phyloP scores from a whole-genome alignment of 1,140 invertebrate species.

The Battus philenor region DNA sequence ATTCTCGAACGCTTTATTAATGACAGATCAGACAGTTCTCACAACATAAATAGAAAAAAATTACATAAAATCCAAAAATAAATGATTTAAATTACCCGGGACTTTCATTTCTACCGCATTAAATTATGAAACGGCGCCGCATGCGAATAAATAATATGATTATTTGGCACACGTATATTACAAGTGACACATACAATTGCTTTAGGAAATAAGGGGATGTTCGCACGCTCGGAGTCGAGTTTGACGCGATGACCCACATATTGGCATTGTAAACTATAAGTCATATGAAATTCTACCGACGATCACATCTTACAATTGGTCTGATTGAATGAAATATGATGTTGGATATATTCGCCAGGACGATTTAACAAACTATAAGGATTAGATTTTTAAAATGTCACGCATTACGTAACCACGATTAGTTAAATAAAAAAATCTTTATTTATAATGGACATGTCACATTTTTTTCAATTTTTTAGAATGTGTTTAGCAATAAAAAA shows the following conservation, averaged over 20 bases:
- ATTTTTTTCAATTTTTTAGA: no score
- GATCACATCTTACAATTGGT: slow-evolving; percentile 4
- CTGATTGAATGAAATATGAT: slow-evolving; percentile 3
- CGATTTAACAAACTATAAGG: no score
- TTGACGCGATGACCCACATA: slow-evolving; percentile 3
- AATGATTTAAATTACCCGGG: neutral
- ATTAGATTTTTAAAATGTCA: no score
- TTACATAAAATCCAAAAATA: neutral
- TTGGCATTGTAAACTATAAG: slow-evolving; percentile 7
- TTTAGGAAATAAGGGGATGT: slow-evolving; percentile 10
- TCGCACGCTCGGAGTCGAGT: slow-evolving; percentile 5
- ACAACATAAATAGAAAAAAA: neutral
- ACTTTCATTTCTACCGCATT: neutral
- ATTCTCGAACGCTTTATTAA: neutral
- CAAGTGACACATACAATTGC: slow-evolving; percentile 6
- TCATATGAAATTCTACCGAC: slow-evolving; percentile 9
- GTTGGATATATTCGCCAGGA: no score
- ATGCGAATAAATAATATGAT: slow-evolving; percentile 5
- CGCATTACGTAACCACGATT: no score
- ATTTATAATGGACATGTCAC: no score
- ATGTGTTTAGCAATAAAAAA: no score
- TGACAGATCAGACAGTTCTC: neutral
- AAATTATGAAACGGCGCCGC: slow-evolving; percentile 8
- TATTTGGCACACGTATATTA: slow-evolving; percentile 13
- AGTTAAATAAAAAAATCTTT: no score